These are phyloP conservation scores for Drymodes brunneopygia DNA, from an alignment of 2,113 vertebrate genomes.

Conservation along the genomic window DNA sequence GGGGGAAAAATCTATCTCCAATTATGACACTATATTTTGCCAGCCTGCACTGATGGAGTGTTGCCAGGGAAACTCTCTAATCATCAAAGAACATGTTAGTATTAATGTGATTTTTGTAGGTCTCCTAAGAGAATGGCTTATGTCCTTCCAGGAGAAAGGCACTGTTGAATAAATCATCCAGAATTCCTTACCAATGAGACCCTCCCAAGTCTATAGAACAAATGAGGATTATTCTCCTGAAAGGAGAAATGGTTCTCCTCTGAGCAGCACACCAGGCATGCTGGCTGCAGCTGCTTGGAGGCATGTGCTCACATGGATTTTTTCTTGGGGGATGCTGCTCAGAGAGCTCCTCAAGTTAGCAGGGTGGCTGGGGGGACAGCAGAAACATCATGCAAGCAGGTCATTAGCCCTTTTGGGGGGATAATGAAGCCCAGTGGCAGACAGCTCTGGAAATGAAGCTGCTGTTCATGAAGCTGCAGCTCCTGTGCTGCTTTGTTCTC, in stretches of 20 bases:
- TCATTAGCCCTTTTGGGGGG: neutral
- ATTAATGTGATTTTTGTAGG: neutral
- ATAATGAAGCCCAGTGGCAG: neutral
- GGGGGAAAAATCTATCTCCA: neutral
- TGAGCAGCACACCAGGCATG: neutral
- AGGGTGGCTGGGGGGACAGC: neutral
- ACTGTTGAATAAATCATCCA: slow-evolving; percentile 1
- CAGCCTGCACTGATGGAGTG: neutral
- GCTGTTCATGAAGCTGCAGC: too few species aligned
- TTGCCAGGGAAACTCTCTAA: slow-evolving; percentile 40
- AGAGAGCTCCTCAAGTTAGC: neutral
- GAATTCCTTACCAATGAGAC: neutral
- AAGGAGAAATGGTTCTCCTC: neutral
- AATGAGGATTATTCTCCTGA: neutral
- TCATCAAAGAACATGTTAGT: slow-evolving; percentile 2
- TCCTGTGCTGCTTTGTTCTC: neutral
- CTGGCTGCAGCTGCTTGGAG: neutral
- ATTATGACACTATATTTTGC: neutral
- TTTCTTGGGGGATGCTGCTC: neutral
- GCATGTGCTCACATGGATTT: neutral
- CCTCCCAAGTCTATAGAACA: neutral
- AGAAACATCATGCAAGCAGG: neutral
- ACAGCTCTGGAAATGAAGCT: neutral
- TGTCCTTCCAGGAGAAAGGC: slow-evolving; percentile 16
- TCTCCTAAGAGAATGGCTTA: slow-evolving; percentile 1